Percentiles rank a stretch among this genome's conserved stretches.
Conservation (phyloP, 2,113 vertebrate species). For the Marcusenius ussheri region DNA sequence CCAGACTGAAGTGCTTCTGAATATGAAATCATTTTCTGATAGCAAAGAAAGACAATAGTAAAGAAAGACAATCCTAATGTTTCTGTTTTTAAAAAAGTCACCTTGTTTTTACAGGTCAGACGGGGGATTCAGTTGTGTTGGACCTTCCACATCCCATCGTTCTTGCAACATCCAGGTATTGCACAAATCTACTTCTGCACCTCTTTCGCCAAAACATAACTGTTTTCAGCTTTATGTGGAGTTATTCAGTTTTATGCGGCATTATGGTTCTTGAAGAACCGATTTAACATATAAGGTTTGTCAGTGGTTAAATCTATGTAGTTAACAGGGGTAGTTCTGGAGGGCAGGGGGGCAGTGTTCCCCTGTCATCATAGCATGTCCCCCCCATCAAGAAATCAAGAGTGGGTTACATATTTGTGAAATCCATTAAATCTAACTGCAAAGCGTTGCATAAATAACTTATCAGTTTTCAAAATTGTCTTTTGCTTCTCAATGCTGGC, state of each 20-base stretch:
- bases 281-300: not conserved
- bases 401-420: too few relatives aligned
- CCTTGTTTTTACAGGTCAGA: slow-evolving; percentile 63
- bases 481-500: too few relatives aligned
- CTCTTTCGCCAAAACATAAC: too few relatives aligned
- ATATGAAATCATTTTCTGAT: not conserved
- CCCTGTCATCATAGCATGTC: too few relatives aligned
- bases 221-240: not conserved
- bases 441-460: too few relatives aligned
- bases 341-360: too few relatives aligned
- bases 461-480: too few relatives aligned
- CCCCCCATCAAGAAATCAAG: too few relatives aligned
- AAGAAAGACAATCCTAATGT: not conserved
- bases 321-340: too few relatives aligned
- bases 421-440: too few relatives aligned
- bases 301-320: not conserved
- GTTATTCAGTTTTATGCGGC: not conserved
- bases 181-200: not conserved
- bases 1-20: not conserved
- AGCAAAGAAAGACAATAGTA: not conserved
- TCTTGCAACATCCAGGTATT: slow-evolving; percentile 80
- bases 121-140: slow-evolving; percentile 75
- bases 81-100: not conserved
- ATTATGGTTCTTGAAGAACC: not conserved
- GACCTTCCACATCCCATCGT: slow-evolving; percentile 69